These are phyloP conservation scores for Tenthredo mesomela DNA, from an alignment of 2,888 invertebrate species.

Conservation along the genomic window DNA sequence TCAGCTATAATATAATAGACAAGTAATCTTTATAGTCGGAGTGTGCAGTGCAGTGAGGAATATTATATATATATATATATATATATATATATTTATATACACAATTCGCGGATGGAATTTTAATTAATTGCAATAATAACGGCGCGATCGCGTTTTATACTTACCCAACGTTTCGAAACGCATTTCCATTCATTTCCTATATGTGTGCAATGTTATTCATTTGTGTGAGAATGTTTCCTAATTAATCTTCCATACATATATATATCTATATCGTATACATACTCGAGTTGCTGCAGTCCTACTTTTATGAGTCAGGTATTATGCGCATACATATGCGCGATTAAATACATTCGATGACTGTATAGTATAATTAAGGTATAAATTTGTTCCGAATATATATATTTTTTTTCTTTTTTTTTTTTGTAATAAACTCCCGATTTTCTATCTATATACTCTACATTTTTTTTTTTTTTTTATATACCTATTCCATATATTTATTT, in stretches of 20 bases:
- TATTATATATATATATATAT: neutral
- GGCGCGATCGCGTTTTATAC: slow-evolving; percentile 53
- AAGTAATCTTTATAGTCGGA: neutral
- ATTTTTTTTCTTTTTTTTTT: too few relatives aligned
- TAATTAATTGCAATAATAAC: slow-evolving; percentile 67
- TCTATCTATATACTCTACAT: too few relatives aligned
- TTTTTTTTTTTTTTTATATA: too few relatives aligned
- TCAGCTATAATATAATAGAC: neutral
- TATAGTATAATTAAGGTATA: neutral
- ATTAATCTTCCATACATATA: neutral
- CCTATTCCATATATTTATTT: too few relatives aligned
- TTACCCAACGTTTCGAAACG: slow-evolving; percentile 54
- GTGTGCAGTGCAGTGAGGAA: neutral
- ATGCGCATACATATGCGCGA: neutral
- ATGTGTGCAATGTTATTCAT: neutral
- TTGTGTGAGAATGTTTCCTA: slow-evolving; percentile 5
- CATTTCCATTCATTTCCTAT: slow-evolving; percentile 65
- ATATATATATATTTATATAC: neutral
- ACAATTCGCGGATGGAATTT: slow-evolving; percentile 60
- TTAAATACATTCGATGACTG: neutral
- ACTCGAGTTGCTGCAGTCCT: neutral
- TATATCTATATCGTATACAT: neutral
- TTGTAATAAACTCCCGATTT: too few relatives aligned
- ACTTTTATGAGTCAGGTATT: neutral
- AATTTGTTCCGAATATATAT: too few relatives aligned